Conservation (phyloP, 1,140 invertebrate genomes). For the Schlechtendalia chinensis region DNA sequence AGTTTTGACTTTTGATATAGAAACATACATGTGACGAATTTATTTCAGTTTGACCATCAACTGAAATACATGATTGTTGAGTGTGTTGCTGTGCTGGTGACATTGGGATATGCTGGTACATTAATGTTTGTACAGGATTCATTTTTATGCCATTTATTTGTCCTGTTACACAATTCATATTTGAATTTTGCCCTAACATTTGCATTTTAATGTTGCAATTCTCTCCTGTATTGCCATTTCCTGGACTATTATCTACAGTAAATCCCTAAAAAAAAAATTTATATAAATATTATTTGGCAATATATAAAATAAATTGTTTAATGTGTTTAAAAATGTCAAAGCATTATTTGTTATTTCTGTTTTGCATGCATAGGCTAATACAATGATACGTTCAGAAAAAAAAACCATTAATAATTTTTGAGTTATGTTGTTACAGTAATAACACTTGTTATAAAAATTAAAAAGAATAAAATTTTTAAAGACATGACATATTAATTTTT, state of each 20-base stretch:
- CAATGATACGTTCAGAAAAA: too few species aligned
- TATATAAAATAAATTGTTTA: not conserved
- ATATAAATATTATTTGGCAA: not conserved
- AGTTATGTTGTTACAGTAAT: too few species aligned
- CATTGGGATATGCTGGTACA: conserved; percentile 25
- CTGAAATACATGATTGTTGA: conserved; percentile 11
- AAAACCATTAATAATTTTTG: too few species aligned
- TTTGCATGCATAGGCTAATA: too few species aligned
- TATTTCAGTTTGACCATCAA: conserved; percentile 41
- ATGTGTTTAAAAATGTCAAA: too few species aligned
- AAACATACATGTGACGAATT: conserved; percentile 41
- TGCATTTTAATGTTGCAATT: conserved; percentile 27
- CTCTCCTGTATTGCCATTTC: conserved; percentile 52
- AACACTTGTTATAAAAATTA: too few species aligned
- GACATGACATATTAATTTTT: too few species aligned
- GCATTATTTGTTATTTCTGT: too few species aligned
- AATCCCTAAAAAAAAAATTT: conserved; percentile 59
- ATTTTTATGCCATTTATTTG: conserved; percentile 40
- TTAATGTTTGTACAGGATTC: conserved; percentile 35
- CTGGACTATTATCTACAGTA: conserved; percentile 63
- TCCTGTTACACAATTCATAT: conserved; percentile 29
- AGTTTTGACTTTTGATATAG: not conserved
- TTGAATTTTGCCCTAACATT: conserved; percentile 11
- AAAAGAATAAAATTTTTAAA: too few species aligned
- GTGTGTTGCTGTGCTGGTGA: conserved; percentile 19